Evolutionary conservation across 1,140 invertebrate genomes (phyloP), one percentile per base, ranked within the genome.

Genomic region (Ptiloglossa arizonensis): DNA sequence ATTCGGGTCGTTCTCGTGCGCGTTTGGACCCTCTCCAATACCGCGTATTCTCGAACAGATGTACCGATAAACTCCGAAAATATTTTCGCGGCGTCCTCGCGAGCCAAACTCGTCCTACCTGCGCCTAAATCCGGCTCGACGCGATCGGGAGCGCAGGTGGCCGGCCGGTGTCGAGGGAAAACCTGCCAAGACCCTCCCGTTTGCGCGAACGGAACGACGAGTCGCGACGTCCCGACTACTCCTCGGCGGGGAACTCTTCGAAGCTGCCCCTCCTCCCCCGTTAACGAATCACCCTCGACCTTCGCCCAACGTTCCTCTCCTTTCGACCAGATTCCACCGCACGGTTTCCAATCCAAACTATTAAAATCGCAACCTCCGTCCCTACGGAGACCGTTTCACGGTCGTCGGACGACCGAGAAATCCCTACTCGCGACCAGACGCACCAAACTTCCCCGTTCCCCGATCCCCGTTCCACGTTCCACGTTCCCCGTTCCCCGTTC

Each of bases 1-100:
- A 60, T 84, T 59, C 76, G 69, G 82, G 82, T 81, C 82, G 32
- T 44, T 60, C 46, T 32, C 63, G 52, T 52, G 57, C 27, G 29
- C 62, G 52, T 46, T 81, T 85, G 83, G 83, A 85, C 15, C 38
- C 44, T 19, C 24, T 85, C 83, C 83, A 85, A 85, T 19, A 5
- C 22, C 44, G 57, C 29, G 29, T 70, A 68, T 73, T 69, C 66
- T 52, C 46, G 57, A 19, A 27, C 35, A n/a, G 32, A 69, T 76
- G 46, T 15, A 29, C 63, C 48, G 78, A 84, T 69, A 63, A 68
- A 78, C 70, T 84, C 82, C 73, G 70, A 84, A 81, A 78, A 85
- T 81, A 84, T 84, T 67, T 46, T 29, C 54, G 5, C n/a, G 4
- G 15, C 13, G 32, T 69, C 44, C 19, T 57, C 62, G 79, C 50